Conservation (phyloP, 2,888 invertebrate species). For the Monoplex corrugatus region DNA sequence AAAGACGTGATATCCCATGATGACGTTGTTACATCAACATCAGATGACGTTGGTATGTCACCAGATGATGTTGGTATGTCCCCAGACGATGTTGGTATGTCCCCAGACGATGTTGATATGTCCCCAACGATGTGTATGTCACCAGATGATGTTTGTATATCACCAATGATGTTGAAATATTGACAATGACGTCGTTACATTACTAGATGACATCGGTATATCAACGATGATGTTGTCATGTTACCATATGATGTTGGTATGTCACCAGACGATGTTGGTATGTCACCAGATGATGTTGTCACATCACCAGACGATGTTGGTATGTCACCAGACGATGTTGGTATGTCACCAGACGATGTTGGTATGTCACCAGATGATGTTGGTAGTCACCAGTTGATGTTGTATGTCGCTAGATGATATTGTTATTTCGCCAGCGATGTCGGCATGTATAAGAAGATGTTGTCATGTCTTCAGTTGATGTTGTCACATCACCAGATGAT, state of each 20-base stretch:
- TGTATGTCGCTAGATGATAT: background rate
- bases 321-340: background rate
- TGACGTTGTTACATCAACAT: background rate
- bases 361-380: slow-evolving; percentile 5
- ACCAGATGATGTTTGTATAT: background rate
- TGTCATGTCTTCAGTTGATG: background rate
- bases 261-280: background rate
- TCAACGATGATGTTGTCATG: background rate
- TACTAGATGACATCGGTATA: background rate
- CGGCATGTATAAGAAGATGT: background rate
- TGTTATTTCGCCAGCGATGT: background rate
- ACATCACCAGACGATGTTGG: background rate
- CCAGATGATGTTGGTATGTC: background rate
- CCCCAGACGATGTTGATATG: background rate
- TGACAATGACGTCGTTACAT: background rate
- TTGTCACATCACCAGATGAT: background rate
- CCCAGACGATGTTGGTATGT: too few relatives aligned
- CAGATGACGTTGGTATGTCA: background rate
- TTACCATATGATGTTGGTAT: background rate
- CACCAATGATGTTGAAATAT: too few relatives aligned
- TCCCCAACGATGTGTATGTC: too few relatives aligned
- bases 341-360: background rate
- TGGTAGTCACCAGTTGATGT: background rate
- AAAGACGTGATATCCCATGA: too few relatives aligned
- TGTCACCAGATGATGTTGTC: background rate